Conservation (phyloP, 2,888 invertebrate species). For the Diadegma fenestrale region DNA sequence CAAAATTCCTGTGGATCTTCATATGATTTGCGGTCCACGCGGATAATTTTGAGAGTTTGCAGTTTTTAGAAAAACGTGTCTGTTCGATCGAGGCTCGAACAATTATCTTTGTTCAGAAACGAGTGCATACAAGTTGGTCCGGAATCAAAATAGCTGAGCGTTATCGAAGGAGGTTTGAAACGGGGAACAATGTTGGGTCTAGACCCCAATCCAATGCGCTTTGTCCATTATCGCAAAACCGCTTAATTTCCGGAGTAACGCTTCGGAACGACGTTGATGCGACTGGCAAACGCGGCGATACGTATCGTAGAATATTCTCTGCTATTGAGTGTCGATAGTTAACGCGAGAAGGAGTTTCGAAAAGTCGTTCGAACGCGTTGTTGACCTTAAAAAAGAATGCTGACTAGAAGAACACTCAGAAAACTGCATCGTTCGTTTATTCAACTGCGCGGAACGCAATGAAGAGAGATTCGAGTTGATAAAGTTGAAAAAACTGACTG, state of each 20-base stretch:
- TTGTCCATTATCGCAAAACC: conserved; percentile 69
- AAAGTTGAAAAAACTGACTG: not conserved
- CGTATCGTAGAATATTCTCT: not conserved
- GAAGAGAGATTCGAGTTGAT: not conserved
- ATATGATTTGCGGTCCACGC: too few relatives aligned
- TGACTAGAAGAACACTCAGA: not conserved
- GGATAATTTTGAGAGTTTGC: too few relatives aligned
- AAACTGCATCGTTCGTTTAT: not conserved
- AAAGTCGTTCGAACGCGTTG: not conserved
- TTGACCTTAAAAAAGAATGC: not conserved
- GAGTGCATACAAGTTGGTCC: not conserved
- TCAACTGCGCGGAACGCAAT: not conserved
- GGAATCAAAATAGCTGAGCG: not conserved
- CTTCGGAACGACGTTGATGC: conserved; percentile 20
- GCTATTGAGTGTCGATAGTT: not conserved
- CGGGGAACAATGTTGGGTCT: conserved; percentile 26
- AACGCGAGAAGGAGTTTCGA: not conserved
- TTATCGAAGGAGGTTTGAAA: not conserved
- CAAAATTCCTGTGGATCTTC: too few relatives aligned
- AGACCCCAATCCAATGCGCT: conserved; percentile 55
- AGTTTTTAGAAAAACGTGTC: too few relatives aligned
- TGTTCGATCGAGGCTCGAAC: too few relatives aligned
- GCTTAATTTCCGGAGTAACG: conserved; percentile 62
- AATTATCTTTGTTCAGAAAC: not conserved
- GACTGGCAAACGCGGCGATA: conserved; percentile 23